A percentile compares a stretch with the other conserved stretches of the same genome.
Evolutionary conservation across 1,140 invertebrate genomes (phyloP).

Genomic region (Scaptomyza hsui): DNA sequence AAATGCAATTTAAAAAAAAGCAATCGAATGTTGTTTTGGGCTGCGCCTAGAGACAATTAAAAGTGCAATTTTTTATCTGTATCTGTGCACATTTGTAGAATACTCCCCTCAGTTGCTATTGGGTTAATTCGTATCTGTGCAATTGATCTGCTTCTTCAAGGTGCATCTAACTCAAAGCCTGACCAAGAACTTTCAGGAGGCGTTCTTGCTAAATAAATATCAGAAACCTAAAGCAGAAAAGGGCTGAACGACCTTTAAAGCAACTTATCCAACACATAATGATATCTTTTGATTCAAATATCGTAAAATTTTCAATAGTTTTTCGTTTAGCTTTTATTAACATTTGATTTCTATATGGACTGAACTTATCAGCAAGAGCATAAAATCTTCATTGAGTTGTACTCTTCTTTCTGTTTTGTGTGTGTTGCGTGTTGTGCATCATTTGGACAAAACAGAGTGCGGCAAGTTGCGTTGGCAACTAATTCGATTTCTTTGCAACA

Average conservation of each 20-base stretch:
- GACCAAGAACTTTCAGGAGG: constrained; percentile 33
- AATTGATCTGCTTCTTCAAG: constrained; percentile 50
- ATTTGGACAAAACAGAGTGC: constrained; percentile 40
- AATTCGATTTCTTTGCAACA: constrained; percentile 62
- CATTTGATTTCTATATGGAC: neutral
- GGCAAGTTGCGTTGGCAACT: constrained; percentile 53
- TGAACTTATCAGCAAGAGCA: neutral
- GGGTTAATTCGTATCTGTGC: constrained; percentile 70
- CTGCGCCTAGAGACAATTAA: constrained; percentile 61
- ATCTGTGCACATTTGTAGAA: constrained; percentile 21
- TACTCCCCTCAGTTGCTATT: constrained; percentile 52
- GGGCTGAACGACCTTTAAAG: constrained; percentile 6
- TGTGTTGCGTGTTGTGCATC: constrained; percentile 56
- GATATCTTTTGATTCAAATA: neutral
- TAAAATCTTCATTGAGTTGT: neutral
- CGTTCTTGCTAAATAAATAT: constrained; percentile 66
- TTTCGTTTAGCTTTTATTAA: too few relatives aligned
- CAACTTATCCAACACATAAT: neutral
- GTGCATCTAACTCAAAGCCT: constrained; percentile 25
- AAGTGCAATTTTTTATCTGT: constrained; percentile 61
- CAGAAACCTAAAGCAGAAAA: neutral
- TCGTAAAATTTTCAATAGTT: neutral
- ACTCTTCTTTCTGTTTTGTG: constrained; percentile 20
- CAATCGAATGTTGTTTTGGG: constrained; percentile 33
- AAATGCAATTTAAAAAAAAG: constrained; percentile 66